These are phyloP conservation scores for Malacosoma neustria DNA, from an alignment of 2,888 invertebrate genomes.

Conservation along the genomic window DNA sequence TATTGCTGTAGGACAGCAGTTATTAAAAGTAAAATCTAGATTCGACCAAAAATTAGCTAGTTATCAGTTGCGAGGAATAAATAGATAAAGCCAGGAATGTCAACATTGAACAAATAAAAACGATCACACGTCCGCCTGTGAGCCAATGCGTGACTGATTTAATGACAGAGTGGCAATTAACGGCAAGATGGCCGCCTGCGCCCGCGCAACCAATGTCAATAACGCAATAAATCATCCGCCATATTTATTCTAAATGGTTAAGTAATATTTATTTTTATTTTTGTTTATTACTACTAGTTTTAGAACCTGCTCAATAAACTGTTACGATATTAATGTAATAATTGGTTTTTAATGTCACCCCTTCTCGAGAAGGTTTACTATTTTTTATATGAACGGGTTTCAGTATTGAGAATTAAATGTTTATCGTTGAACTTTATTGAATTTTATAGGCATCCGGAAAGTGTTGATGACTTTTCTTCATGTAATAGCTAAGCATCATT, in stretches of 20 bases:
- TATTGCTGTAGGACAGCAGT: no score
- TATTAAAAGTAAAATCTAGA: no score
- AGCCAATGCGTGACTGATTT: constrained; percentile 53
- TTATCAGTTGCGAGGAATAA: no score
- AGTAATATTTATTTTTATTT: constrained; percentile 43
- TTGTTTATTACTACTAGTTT: constrained; percentile 22
- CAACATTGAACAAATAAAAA: constrained; percentile 1
- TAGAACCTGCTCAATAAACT: background rate
- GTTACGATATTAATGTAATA: background rate
- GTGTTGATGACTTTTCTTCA: no score
- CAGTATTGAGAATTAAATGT: no score
- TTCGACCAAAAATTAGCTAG: no score
- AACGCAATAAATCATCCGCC: constrained; percentile 62
- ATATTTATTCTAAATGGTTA: constrained; percentile 56
- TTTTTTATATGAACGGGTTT: no score
- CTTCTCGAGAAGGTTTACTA: background rate
- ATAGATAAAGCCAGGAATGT: background rate
- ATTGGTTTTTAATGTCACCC: background rate
- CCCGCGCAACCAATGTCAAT: constrained; percentile 59
- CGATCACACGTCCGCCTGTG: constrained; percentile 23
- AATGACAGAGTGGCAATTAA: constrained; percentile 61
- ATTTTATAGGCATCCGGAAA: no score
- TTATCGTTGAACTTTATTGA: no score
- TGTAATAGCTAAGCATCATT: no score
- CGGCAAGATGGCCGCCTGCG: constrained; percentile 61